Conservation (phyloP, 2,113 vertebrate species). For the Lethenteron reissneri region DNA sequence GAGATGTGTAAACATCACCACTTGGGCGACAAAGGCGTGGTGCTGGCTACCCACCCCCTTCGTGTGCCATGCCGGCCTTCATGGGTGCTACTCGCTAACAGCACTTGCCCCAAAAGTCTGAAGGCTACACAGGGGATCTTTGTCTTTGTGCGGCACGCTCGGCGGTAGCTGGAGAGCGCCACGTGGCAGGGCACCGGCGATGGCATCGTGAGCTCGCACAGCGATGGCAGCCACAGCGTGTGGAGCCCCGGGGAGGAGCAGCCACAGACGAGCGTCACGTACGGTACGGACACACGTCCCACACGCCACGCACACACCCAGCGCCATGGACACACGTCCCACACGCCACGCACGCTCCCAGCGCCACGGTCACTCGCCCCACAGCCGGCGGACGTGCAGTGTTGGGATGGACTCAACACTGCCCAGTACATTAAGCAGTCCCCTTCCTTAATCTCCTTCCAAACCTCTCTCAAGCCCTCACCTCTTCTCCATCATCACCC, state of each 20-base stretch:
- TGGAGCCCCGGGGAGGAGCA: slow-evolving; percentile 27
- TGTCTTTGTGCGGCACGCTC: neutral
- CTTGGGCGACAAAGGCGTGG: neutral
- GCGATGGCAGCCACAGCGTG: slow-evolving; percentile 60
- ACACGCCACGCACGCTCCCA: slow-evolving; percentile 9
- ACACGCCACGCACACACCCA: no score
- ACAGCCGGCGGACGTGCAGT: slow-evolving; percentile 64
- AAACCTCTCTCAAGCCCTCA: neutral
- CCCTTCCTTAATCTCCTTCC: neutral
- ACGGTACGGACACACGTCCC: no score
- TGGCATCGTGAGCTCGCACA: slow-evolving; percentile 67
- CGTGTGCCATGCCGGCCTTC: neutral
- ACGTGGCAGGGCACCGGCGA: slow-evolving; percentile 63
- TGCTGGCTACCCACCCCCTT: neutral
- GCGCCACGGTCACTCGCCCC: slow-evolving; percentile 38
- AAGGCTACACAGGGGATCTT: neutral
- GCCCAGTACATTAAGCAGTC: neutral
- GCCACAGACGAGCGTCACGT: slow-evolving; percentile 18
- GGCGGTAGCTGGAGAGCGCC: slow-evolving; percentile 64
- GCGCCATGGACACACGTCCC: slow-evolving; percentile 37
- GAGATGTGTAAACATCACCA: neutral
- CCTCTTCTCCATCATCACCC: no score
- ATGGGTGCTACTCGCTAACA: no score
- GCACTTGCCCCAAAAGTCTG: no score
- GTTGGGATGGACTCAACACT: neutral